These are phyloP conservation scores for Sacculina carcini DNA, from an alignment of 2,888 invertebrate genomes.

Conservation along the genomic window DNA sequence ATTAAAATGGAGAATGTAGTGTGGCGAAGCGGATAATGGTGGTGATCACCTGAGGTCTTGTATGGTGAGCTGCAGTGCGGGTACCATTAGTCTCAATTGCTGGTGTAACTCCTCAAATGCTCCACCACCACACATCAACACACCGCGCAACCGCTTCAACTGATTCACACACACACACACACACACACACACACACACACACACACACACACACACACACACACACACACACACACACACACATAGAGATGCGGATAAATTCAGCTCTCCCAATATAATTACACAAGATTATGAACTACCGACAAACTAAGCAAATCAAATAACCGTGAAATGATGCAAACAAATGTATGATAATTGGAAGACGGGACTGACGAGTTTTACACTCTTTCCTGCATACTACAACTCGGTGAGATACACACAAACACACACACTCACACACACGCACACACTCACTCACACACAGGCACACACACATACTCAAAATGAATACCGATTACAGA, in stretches of 20 bases:
- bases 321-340: not conserved
- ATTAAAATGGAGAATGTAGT: not conserved
- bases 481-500: too few species aligned
- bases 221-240: not conserved
- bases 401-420: not conserved
- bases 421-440: not conserved
- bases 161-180: slow-evolving; percentile 19
- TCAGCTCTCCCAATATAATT: too few species aligned
- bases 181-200: slow-evolving; percentile 2
- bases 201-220: slow-evolving; percentile 1
- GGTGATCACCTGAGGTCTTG: slow-evolving; percentile 40
- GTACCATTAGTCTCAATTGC: slow-evolving; percentile 47
- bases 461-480: not conserved
- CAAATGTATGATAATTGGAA: too few species aligned
- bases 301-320: not conserved
- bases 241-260: not conserved
- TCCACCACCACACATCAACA: slow-evolving; percentile 52
- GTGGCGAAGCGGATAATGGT: not conserved
- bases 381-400: not conserved
- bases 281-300: too few species aligned
- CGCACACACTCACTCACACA: not conserved
- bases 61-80: slow-evolving; percentile 50
- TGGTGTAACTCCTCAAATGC: slow-evolving; percentile 44
- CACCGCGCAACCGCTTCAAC: slow-evolving; percentile 59
- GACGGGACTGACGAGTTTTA: too few species aligned